phyloP scores from a whole-genome alignment of 2,888 invertebrate species.

The Ichneumoninae sp. region DNA sequence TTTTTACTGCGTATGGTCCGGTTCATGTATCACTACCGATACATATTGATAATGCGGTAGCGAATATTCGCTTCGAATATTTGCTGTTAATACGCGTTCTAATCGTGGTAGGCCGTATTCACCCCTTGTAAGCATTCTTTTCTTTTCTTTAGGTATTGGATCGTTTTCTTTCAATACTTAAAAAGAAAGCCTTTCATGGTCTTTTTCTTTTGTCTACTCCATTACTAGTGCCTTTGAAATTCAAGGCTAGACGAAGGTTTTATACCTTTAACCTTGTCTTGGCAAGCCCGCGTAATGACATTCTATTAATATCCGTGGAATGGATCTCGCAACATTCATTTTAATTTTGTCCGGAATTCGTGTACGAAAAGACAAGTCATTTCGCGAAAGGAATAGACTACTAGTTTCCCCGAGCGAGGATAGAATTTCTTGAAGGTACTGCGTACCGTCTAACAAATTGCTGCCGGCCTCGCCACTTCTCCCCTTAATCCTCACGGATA shows the following conservation, averaged over 20 bases:
- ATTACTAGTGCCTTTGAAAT: neutral
- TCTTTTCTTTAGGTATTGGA: no score
- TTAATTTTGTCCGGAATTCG: neutral
- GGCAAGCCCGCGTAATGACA: neutral
- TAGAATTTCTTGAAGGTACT: conserved; percentile 11
- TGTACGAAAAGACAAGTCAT: neutral
- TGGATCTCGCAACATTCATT: neutral
- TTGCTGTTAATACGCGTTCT: no score
- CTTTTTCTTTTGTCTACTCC: neutral
- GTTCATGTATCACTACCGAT: no score
- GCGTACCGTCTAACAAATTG: conserved; percentile 2
- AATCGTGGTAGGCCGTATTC: no score
- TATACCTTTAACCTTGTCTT: neutral
- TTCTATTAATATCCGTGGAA: conserved; percentile 1
- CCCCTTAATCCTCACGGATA: conserved; percentile 19
- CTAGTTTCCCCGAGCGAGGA: neutral
- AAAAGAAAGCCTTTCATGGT: neutral
- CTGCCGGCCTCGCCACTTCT: neutral
- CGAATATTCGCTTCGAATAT: no score
- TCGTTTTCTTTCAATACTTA: neutral
- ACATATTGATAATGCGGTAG: no score
- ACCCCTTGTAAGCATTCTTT: no score
- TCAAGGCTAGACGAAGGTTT: neutral
- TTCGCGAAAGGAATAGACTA: neutral
- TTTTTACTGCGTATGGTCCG: no score